A percentile compares a stretch with the other conserved stretches of the same genome.
Conservation (phyloP, 2,797 vertebrate genomes). For the Pseudochaenichthys georgianus region DNA sequence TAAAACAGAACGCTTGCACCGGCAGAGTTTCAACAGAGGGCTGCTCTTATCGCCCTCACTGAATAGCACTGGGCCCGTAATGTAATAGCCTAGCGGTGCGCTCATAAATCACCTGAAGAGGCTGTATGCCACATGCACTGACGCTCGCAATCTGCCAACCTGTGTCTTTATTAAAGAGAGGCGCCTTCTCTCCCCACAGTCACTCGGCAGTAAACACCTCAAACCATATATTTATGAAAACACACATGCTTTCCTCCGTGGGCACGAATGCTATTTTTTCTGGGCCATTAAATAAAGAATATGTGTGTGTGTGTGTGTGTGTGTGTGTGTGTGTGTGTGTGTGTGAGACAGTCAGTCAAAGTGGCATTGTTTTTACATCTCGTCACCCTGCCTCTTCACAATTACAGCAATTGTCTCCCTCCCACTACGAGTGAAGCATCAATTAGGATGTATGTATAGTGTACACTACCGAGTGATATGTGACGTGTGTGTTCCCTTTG, state of each 20-base stretch:
- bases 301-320: conserved; percentile 14
- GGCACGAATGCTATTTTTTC: conserved; percentile 33
- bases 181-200: neutral
- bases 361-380: conserved; percentile 52
- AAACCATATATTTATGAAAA: conserved; percentile 52
- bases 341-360: conserved; percentile 4
- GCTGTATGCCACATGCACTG: conserved; percentile 68
- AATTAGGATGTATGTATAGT: conserved; percentile 38
- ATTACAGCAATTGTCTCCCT: conserved; percentile 48
- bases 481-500: conserved; percentile 8
- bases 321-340: neutral
- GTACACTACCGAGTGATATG: neutral
- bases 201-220: conserved; percentile 21
- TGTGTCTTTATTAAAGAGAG: conserved; percentile 82
- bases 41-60: conserved; percentile 66
- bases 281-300: conserved; percentile 8
- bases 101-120: conserved; percentile 84
- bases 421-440: conserved; percentile 43
- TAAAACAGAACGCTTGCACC: conserved; percentile 64
- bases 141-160: conserved; percentile 80
- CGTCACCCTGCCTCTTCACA: conserved; percentile 33
- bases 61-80: conserved; percentile 67
- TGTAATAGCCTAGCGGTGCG: conserved; percentile 72
- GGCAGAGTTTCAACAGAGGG: conserved; percentile 55
- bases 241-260: conserved; percentile 37